Evolutionary conservation across 2,888 invertebrate genomes (phyloP).

Genomic region (Halocaridina rubra): DNA sequence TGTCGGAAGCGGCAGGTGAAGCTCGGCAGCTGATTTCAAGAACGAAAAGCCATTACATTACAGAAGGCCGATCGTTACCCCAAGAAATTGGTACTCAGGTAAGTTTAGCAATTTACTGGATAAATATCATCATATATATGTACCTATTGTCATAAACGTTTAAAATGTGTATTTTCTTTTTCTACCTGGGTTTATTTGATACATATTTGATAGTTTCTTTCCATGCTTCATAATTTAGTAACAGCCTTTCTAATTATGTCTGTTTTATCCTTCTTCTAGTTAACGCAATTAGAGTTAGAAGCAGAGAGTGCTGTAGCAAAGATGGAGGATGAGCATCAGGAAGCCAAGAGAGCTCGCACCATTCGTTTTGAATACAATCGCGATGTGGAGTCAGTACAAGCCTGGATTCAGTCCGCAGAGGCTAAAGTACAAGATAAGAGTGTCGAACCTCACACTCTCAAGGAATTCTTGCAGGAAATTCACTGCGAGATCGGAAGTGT

Average conservation of each 20-base stretch:
- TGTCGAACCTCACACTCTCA: slow-evolving; percentile 80
- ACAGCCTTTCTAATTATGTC: too few relatives aligned
- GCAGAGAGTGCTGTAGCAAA: slow-evolving; percentile 82
- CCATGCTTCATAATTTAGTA: not conserved
- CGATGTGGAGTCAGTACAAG: slow-evolving; percentile 84
- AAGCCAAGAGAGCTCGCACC: slow-evolving; percentile 87
- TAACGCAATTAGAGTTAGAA: slow-evolving; percentile 84
- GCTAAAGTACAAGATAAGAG: slow-evolving; percentile 84
- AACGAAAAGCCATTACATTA: slow-evolving; percentile 57
- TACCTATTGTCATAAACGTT: not conserved
- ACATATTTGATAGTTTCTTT: not conserved
- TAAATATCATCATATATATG: too few relatives aligned
- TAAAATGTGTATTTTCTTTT: not conserved
- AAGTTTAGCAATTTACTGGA: too few relatives aligned
- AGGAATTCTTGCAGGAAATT: slow-evolving; percentile 81
- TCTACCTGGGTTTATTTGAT: not conserved
- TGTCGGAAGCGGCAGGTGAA: slow-evolving; percentile 51
- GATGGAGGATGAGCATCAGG: slow-evolving; percentile 89
- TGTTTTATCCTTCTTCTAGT: slow-evolving; percentile 24
- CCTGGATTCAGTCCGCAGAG: slow-evolving; percentile 87
- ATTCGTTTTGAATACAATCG: slow-evolving; percentile 82
- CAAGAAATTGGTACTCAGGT: slow-evolving; percentile 58
- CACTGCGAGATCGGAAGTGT: slow-evolving; percentile 80
- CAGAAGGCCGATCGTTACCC: slow-evolving; percentile 54
- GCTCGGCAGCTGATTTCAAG: slow-evolving; percentile 43